These are phyloP conservation scores for Amphilophus citrinellus DNA, from an alignment of 2,113 vertebrate species.

Conservation along the genomic window DNA sequence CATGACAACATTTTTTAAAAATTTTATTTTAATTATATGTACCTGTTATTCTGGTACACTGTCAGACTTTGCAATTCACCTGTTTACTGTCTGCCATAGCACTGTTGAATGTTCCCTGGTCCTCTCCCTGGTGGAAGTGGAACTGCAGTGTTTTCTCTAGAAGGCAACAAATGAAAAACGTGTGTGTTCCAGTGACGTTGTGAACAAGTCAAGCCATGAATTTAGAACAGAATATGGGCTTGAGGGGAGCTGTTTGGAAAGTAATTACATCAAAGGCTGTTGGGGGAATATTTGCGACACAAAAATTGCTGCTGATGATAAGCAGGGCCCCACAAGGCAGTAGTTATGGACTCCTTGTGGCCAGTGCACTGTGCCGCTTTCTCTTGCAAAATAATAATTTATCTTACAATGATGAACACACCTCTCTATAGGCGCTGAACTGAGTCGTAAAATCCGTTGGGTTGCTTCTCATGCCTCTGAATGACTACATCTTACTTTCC, in stretches of 20 bases:
- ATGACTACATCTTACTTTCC: neutral
- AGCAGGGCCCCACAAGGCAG: conserved; percentile 75
- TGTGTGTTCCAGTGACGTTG: conserved; percentile 67
- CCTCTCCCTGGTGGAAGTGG: conserved; percentile 7
- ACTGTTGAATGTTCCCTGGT: conserved; percentile 8
- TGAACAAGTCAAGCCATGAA: conserved; percentile 74
- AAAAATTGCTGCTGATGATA: conserved; percentile 77
- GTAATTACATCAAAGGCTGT: conserved; percentile 84
- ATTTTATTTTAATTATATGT: neutral
- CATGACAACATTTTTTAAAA: neutral
- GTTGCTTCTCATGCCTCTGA: neutral
- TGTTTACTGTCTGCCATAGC: conserved; percentile 11
- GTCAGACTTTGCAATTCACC: neutral
- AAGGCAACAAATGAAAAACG: conserved; percentile 61
- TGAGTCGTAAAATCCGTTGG: conserved; percentile 35
- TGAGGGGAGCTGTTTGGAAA: conserved; percentile 78
- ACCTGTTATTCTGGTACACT: neutral
- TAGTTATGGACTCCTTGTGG: conserved; percentile 73
- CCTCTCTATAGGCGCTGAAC: conserved; percentile 20
- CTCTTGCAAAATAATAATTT: conserved; percentile 71
- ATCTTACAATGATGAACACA: conserved; percentile 64
- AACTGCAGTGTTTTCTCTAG: conserved; percentile 41
- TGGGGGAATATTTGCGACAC: conserved; percentile 77
- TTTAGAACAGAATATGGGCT: conserved; percentile 77
- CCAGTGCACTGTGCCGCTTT: conserved; percentile 60